Conservation (phyloP, 1,140 invertebrate species). For the Himalopsyche phryganea region DNA sequence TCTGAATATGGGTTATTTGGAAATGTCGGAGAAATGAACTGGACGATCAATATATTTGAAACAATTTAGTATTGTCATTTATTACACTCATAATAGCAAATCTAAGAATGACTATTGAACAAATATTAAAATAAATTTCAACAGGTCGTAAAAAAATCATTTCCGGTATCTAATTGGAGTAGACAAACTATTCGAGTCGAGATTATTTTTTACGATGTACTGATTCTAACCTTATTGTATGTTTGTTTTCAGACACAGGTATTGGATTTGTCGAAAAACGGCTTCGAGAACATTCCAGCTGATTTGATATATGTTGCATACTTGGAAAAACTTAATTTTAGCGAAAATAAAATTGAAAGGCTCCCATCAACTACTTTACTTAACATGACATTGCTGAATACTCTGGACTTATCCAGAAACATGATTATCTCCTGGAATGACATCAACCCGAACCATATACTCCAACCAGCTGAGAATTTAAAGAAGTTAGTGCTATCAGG, state of each 20-base stretch:
- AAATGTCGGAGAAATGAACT: no score
- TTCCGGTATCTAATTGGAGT: no score
- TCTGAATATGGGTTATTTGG: no score
- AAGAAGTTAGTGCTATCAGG: slow-evolving; percentile 50
- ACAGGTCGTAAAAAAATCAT: no score
- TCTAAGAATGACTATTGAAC: no score
- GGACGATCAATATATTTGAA: no score
- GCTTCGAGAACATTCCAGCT: slow-evolving; percentile 52
- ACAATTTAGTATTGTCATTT: no score
- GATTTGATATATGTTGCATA: slow-evolving; percentile 49
- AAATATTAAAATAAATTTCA: no score
- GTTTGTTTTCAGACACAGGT: slow-evolving; percentile 51
- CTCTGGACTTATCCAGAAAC: slow-evolving; percentile 54
- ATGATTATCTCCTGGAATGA: slow-evolving; percentile 52
- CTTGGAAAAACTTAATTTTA: slow-evolving; percentile 55
- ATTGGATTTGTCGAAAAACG: slow-evolving; percentile 52
- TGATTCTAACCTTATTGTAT: no score
- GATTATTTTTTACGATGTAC: no score
- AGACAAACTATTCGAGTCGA: no score
- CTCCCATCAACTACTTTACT: slow-evolving; percentile 46
- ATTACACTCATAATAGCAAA: no score
- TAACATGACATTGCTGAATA: slow-evolving; percentile 50
- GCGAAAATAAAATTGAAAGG: slow-evolving; percentile 50
- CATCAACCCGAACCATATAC: slow-evolving; percentile 49
- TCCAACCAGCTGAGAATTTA: slow-evolving; percentile 45